Evolutionary conservation across 2,888 invertebrate species (phyloP).

Genomic region (Ophion ellenae): DNA sequence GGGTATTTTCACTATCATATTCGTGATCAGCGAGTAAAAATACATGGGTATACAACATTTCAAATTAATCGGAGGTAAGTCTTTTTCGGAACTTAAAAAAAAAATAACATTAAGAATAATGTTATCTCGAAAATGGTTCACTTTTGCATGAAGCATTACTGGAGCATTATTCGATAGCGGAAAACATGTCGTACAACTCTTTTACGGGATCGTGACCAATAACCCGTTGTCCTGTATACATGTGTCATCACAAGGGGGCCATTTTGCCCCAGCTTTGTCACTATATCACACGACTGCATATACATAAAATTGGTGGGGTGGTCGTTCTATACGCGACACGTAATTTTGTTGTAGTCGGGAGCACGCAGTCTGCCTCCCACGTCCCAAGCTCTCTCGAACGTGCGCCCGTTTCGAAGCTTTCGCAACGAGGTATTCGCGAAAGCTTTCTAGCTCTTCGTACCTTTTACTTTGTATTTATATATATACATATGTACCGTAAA

Average conservation of each 20-base stretch:
- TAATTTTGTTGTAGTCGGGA: constrained; percentile 72
- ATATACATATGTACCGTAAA: not conserved
- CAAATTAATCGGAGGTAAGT: too few relatives aligned
- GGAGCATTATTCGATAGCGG: too few relatives aligned
- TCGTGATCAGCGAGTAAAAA: too few relatives aligned
- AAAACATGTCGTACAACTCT: too few relatives aligned
- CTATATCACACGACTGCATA: not conserved
- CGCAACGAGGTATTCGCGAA: constrained; percentile 39
- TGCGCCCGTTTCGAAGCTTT: constrained; percentile 55
- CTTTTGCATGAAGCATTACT: too few relatives aligned
- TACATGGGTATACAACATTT: too few relatives aligned
- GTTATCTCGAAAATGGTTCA: too few relatives aligned
- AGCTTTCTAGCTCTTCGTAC: constrained; percentile 57
- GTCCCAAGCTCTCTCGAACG: constrained; percentile 55
- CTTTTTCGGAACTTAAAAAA: too few relatives aligned
- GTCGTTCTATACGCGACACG: constrained; percentile 71
- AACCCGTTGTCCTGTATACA: not conserved
- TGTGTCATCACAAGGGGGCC: not conserved
- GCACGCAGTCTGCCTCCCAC: constrained; percentile 55
- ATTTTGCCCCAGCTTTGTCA: constrained; percentile 7
- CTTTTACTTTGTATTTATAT: constrained; percentile 39
- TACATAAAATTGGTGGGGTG: constrained; percentile 26
- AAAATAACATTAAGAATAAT: too few relatives aligned
- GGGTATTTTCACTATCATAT: too few relatives aligned
- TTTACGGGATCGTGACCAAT: too few relatives aligned